Percentiles rank a stretch among this genome's conserved stretches.
Evolutionary conservation across 2,888 invertebrate species (phyloP).

Genomic region (Tribolium freemani): DNA sequence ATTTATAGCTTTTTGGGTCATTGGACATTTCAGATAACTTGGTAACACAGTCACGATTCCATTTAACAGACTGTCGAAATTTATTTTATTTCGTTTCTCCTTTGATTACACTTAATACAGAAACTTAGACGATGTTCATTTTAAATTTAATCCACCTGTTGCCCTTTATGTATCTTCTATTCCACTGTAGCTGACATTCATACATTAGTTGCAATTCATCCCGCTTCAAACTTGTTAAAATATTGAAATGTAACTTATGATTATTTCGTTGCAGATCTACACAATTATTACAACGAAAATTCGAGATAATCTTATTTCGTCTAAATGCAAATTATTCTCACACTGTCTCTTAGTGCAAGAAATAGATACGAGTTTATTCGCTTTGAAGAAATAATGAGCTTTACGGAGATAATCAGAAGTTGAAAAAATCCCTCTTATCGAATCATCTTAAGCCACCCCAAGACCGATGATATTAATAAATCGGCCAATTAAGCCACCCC

Average conservation of each 20-base stretch:
- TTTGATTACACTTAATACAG: background rate
- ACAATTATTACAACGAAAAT: background rate
- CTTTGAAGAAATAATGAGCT: no score
- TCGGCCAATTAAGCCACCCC: background rate
- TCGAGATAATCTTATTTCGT: background rate
- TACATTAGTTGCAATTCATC: background rate
- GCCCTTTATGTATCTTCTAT: background rate
- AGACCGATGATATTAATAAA: background rate
- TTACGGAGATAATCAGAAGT: background rate
- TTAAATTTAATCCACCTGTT: background rate
- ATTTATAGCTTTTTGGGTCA: background rate
- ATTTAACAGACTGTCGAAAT: background rate
- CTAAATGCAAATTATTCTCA: background rate
- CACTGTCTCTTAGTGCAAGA: background rate
- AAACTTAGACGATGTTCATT: background rate
- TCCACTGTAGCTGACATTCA: background rate
- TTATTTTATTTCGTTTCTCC: background rate
- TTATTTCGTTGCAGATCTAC: background rate
- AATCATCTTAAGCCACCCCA: background rate
- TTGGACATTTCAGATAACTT: background rate
- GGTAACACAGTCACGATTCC: background rate
- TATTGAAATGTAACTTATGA: background rate
- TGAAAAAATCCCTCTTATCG: background rate
- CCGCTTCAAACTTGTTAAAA: background rate
- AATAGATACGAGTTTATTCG: background rate